Evolutionary conservation across 2,888 invertebrate genomes (phyloP), one percentile per base, ranked within the genome.

Genomic region (Anoplius nigerrimus): DNA sequence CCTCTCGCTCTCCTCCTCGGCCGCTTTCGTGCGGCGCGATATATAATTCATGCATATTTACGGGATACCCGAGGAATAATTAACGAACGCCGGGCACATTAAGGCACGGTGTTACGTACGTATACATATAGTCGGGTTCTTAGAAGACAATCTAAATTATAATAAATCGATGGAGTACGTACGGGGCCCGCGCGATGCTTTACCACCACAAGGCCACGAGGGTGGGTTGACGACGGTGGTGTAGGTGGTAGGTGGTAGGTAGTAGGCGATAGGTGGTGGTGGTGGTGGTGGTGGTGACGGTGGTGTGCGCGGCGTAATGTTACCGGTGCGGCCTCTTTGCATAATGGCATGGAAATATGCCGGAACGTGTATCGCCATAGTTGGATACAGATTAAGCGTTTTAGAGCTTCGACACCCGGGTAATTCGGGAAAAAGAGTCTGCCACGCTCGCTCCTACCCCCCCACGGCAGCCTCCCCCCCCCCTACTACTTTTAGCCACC

Each of bases 261-360:
- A n/a, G n/a, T n/a, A n/a, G n/a, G n/a, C n/a, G n/a, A n/a, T n/a
- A n/a, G n/a, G n/a, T n/a, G n/a, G n/a, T n/a, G n/a, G n/a, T n/a
- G n/a, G n/a, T n/a, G n/a, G n/a, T n/a, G n/a, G n/a, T n/a, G n/a
- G n/a, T n/a, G 11, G 71, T 62, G 67, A 53, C 62, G 64, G 63
- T 65, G 68, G 69, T 72, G 76, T 69, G 69, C 34, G n/a, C 71
- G 73, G 75, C 81, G 80, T 81, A 80, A 82, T 82, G 84, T 82
- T 82, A 80, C 80, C 81, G 80, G 79, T 78, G 78, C 83, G 80
- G 79, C 84, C 83, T 78, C 84, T 86, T 86, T 86, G 84, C 86
- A 86, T 86, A 86, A 86, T 86, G 83, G 80, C 83, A 86, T 86
- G 86, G 86, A 86, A 86, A 86, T 86, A 85, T 86, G 85, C 86